A percentile compares a stretch with the other conserved stretches of the same genome.
Conservation (phyloP, 2,797 vertebrate genomes). For the Oreochromis grahami region DNA sequence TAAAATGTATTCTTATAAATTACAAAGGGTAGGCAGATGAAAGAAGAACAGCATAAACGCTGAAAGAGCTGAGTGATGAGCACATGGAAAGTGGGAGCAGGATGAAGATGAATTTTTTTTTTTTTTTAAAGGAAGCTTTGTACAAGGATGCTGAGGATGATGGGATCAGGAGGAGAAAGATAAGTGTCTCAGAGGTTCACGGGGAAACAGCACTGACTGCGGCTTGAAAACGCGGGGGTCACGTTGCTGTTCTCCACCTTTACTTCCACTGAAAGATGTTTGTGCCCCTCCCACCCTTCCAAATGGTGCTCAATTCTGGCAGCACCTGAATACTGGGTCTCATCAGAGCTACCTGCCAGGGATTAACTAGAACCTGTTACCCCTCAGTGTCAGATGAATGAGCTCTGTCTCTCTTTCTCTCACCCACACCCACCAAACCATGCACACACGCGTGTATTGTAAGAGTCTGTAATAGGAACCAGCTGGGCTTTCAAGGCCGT, state of each 20-base stretch:
- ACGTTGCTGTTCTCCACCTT: background rate
- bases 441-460: constrained; percentile 15
- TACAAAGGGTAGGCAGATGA: constrained; percentile 37
- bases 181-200: background rate
- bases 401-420: background rate
- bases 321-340: constrained; percentile 85
- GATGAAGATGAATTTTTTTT: background rate
- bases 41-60: constrained; percentile 13
- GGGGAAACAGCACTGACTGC: constrained; percentile 6
- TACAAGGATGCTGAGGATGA: background rate
- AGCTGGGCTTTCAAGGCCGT: constrained; percentile 82
- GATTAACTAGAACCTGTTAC: constrained; percentile 82
- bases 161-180: background rate
- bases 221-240: background rate
- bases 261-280: background rate
- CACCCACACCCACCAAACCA: constrained; percentile 16
- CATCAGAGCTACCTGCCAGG: constrained; percentile 90
- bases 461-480: constrained; percentile 83
- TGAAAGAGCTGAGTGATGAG: constrained; percentile 43
- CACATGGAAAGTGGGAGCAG: background rate
- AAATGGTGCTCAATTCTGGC: constrained; percentile 8
- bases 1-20: constrained; percentile 42
- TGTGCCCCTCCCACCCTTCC: background rate
- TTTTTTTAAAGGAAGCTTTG: background rate
- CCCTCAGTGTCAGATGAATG: constrained; percentile 77